A percentile compares a stretch with the other conserved stretches of the same genome.
phyloP scores from a whole-genome alignment of 1,140 invertebrate species.

The Leptonema lineaticorne region DNA sequence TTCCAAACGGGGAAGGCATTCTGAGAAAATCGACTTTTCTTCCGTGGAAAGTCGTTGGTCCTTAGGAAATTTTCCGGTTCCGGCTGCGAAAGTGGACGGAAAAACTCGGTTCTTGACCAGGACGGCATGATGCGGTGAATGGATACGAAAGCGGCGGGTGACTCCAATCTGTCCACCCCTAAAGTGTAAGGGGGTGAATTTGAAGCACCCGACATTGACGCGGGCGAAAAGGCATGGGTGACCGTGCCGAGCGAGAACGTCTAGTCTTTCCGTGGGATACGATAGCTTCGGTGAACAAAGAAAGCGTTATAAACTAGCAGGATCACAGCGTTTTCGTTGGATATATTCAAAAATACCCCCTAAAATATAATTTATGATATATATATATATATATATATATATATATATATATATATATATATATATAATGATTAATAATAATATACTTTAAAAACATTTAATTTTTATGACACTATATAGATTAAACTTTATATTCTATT shows the following conservation, averaged over 20 bases:
- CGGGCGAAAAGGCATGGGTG: not conserved
- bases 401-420: too few relatives aligned
- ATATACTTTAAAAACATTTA: too few relatives aligned
- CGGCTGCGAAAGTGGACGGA: constrained; percentile 39
- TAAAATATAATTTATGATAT: too few relatives aligned
- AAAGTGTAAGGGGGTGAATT: too few relatives aligned
- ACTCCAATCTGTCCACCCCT: not conserved
- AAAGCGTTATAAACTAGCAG: constrained; percentile 41
- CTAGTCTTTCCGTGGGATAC: constrained; percentile 20
- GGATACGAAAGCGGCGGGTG: not conserved
- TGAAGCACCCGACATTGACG: not conserved
- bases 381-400: too few relatives aligned
- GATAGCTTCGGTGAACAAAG: constrained; percentile 40
- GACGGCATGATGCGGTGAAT: constrained; percentile 4
- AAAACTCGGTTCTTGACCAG: constrained; percentile 36
- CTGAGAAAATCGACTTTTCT: constrained; percentile 28
- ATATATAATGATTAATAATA: too few relatives aligned
- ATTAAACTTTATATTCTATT: too few relatives aligned
- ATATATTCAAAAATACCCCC: too few relatives aligned
- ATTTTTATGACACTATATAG: too few relatives aligned
- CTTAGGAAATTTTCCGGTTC: constrained; percentile 30
- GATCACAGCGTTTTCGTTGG: not conserved
- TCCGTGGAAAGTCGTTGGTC: constrained; percentile 30
- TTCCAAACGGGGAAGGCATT: constrained; percentile 14
- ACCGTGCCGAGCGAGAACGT: constrained; percentile 16